Base-by-base conservation (phyloP, 2,888 invertebrate species). In the Penaeus monodon region DNA sequence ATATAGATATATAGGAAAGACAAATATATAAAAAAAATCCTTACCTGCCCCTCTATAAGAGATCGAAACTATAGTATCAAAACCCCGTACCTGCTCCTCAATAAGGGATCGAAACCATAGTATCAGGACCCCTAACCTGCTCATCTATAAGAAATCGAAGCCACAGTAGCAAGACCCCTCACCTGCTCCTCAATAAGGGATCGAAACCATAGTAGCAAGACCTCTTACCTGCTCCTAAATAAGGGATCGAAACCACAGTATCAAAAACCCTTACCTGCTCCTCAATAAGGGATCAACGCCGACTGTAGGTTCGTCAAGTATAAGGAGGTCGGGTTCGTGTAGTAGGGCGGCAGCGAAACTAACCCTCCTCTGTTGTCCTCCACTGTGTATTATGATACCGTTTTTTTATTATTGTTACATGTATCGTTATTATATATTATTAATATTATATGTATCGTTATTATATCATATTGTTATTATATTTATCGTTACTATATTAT, bases 281-380 rank as follows among this genome's bases (percentile, higher is more conserved):
- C 93, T 91, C 12, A 93, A 91, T 8, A 93, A 83, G 0, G 93
- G 93, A 90, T 93, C 93, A 22, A 93, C 93, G 0, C 93, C 93
- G 3, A 93, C 93, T 14, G 93, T 93, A 4, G 93, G 93, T 88
- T 93, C 93, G 91, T 93, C 93, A 27, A 93, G 91, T 79, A 93
- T 91, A 0, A 92, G 91, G 8, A 92, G 90, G 79, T 92, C 91
- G 4, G 92, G 92, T 86, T 92, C 92, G 85, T 92, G 92, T 0
- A 92, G 91, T 66, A 92, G 90, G 24, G 92, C 92, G 2, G 91
- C 91, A 20, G 92, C 91, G 86, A 92, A 91, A 27, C 92, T 92
- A 8, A 92, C 92, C 44, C 92, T 90, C 49, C 93, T 90, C 90
- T 92, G 92, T 90, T 92, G 92, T 20, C 92, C 92, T 38, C 92